These are phyloP conservation scores for Phaonia tiefii DNA, from an alignment of 2,888 invertebrate species.

Conservation along the genomic window DNA sequence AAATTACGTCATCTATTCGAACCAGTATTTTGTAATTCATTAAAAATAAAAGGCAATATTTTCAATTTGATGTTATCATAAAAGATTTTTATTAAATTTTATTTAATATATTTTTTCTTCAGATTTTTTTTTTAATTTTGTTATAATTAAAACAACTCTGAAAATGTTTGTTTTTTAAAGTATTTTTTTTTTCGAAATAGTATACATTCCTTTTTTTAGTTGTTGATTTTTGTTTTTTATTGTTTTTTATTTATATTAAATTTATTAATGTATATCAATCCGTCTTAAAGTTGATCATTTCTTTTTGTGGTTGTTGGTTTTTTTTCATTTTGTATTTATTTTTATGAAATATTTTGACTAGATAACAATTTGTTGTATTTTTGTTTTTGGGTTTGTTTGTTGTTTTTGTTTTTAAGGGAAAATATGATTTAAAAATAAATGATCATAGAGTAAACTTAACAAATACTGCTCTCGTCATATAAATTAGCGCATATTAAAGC, in stretches of 20 bases:
- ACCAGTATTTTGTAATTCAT: too few relatives aligned
- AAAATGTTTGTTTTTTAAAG: conserved; percentile 34
- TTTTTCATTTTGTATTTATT: conserved; percentile 12
- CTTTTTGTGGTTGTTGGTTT: conserved; percentile 27
- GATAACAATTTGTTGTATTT: conserved; percentile 56
- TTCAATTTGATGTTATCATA: conserved; percentile 61
- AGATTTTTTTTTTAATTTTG: conserved; percentile 39
- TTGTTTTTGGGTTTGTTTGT: conserved; percentile 41
- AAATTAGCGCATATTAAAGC: conserved; percentile 60
- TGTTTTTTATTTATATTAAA: conserved; percentile 69
- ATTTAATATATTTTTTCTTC: conserved; percentile 64
- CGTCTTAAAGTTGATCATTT: conserved; percentile 61
- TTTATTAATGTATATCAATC: conserved; percentile 63
- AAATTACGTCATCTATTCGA: too few relatives aligned
- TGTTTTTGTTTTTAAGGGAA: conserved; percentile 64
- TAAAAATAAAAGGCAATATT: too few relatives aligned
- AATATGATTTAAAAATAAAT: conserved; percentile 42
- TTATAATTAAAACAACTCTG: conserved; percentile 59
- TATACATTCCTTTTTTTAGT: conserved; percentile 54
- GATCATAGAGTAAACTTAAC: conserved; percentile 52
- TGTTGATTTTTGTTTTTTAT: conserved; percentile 44
- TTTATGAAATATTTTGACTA: conserved; percentile 61
- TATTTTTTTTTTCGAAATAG: conserved; percentile 49
- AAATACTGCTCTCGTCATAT: conserved; percentile 58
- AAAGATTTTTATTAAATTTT: conserved; percentile 65